phyloP scores from a whole-genome alignment of 2,113 vertebrate genomes.

The zebrafish (Danio rerio) region GRCz12tu NC_133176.1:42689501-42690000 shows the following conservation, averaged over 20 bases:
- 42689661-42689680: not conserved
- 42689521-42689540: not conserved
- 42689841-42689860: constrained; percentile 19
- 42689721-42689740: constrained; percentile 31
- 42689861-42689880: constrained; percentile 20
- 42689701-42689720: constrained; percentile 15
- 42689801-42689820: constrained; percentile 13
- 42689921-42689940: not conserved
- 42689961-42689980: constrained; percentile 4
- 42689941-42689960: not conserved
- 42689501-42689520: not conserved
- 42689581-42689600: constrained; percentile 11
- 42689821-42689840: constrained; percentile 52
- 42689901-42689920: constrained; percentile 13
- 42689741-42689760: constrained; percentile 12
- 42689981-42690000: not conserved
- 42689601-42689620: not conserved
- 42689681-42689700: constrained; percentile 29
- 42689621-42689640: not conserved
- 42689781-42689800: constrained; percentile 28
- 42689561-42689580: constrained; percentile 21
- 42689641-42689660: not conserved
- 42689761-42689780: constrained; percentile 34
- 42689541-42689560: constrained; percentile 16
- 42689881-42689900: constrained; percentile 25